Evolutionary conservation across 2,888 invertebrate species (phyloP), one percentile per base, ranked within the genome.

Genomic region (Brenthis daphne): DNA sequence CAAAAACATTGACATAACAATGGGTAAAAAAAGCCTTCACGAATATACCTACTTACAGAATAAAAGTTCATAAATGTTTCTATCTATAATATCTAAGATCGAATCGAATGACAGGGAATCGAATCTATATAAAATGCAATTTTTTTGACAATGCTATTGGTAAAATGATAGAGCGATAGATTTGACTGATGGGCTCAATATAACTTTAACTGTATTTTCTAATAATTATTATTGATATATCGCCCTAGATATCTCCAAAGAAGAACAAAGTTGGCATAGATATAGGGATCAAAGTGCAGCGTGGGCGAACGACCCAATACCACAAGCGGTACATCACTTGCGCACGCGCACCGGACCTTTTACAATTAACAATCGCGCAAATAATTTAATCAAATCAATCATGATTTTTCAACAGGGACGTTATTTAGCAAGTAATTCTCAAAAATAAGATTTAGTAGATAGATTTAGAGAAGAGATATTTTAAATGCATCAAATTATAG

Each of bases 251-350:
- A 86, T 85, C 80, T 85, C 87, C 85, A 86, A 84, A 85, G 87
- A 83, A 87, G 88, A 89, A 89, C 87, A 85, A 85, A 90, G 87
- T 91, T 92, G 92, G 92, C 92, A 91, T 92, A 89, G 89, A 90
- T 86, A 84, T 85, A 82, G 84, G 86, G 90, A 90, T 90, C 91
- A 91, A 91, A 90, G 91, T 90, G 89, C 90, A 82, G 85, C 85
- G 91, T 91, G 90, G 91, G 91, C 90, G 90, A 85, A 79, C 87
- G 91, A 87, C 90, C 90, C 85, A 90, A 92, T 91, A 91, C 92
- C 90, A 80, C 86, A 80, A 80, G 80, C 82, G 77, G 80, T 79
- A 79, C 80, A 79, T 79, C 82, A 81, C 76, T 81, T 82, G 86
- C 88, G 86, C 87, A 82, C 82, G 85, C 89, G 87, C 85, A 83